phyloP scores from a whole-genome alignment of 2,797 vertebrate genomes.

The Pseudochaenichthys georgianus region DNA sequence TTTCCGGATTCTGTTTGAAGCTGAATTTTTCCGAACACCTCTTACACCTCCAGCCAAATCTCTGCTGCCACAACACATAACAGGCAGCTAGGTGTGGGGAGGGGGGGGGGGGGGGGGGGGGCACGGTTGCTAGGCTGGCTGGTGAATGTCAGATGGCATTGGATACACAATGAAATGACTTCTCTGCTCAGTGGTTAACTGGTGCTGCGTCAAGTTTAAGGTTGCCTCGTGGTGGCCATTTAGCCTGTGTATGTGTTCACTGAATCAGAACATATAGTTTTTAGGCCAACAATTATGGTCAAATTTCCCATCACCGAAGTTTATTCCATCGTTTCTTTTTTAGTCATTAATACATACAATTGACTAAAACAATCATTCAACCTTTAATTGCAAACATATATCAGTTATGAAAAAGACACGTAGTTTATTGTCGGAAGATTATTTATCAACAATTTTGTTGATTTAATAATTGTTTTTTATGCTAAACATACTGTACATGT shows the following conservation, averaged over 20 bases:
- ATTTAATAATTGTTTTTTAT: not conserved
- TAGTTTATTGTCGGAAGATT: not conserved
- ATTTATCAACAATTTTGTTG: not conserved
- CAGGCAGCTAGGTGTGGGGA: not conserved
- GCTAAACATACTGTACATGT: not conserved
- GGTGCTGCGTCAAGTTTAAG: conserved; percentile 36
- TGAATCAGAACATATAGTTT: conserved; percentile 16
- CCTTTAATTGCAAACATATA: not conserved
- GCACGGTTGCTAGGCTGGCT: conserved; percentile 32
- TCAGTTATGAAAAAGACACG: not conserved
- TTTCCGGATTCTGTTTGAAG: conserved; percentile 64
- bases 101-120: not conserved
- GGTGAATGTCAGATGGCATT: conserved; percentile 57
- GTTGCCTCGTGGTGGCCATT: conserved; percentile 36
- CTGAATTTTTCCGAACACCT: conserved; percentile 38
- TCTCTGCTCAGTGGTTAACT: conserved; percentile 29
- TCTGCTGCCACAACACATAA: conserved; percentile 47
- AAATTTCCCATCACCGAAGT: conserved; percentile 1
- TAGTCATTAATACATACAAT: not conserved
- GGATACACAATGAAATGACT: conserved; percentile 44
- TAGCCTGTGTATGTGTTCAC: conserved; percentile 20
- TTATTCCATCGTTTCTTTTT: not conserved
- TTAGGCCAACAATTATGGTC: not conserved
- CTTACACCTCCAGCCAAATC: conserved; percentile 40
- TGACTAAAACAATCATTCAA: not conserved